Percentiles rank a stretch among this genome's conserved stretches.
Conservation (phyloP, 2,888 invertebrate species). For the Drosophila pegasa region DNA sequence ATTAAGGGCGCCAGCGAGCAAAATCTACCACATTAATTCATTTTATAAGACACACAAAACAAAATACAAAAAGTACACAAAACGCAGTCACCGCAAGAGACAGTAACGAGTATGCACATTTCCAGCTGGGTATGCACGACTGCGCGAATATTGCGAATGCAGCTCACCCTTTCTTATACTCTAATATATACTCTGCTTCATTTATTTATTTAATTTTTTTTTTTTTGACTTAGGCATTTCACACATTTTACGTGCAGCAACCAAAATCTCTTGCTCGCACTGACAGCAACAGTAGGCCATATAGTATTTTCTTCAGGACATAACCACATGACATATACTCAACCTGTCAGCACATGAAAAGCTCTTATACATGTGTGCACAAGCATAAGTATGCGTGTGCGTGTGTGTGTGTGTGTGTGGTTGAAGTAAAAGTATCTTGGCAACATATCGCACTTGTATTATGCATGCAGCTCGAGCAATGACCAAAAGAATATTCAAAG, state of each 20-base stretch:
- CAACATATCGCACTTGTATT: conserved; percentile 54
- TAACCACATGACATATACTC: conserved; percentile 67
- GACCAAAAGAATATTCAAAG: conserved; percentile 79
- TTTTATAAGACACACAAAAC: conserved; percentile 27
- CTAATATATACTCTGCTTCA: no score
- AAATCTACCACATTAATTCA: conserved; percentile 13
- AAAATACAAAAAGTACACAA: conserved; percentile 7
- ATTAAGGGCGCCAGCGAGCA: conserved; percentile 13
- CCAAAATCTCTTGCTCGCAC: conserved; percentile 34
- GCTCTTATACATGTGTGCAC: conserved; percentile 8
- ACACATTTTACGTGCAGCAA: conserved; percentile 6
- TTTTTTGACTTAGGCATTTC: conserved; percentile 1
- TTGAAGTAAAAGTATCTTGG: conserved; percentile 34
- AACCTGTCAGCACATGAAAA: conserved; percentile 61
- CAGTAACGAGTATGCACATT: background rate
- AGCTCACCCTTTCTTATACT: background rate
- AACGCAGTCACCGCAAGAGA: conserved; percentile 1
- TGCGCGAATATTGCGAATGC: no score
- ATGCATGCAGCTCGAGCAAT: conserved; percentile 75
- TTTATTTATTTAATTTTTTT: background rate
- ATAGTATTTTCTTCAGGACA: conserved; percentile 37
- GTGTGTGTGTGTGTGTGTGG: conserved; percentile 15
- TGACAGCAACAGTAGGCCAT: conserved; percentile 22
- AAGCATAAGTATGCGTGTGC: background rate
- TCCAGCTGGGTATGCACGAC: conserved; percentile 3